phyloP scores from a whole-genome alignment of 2,888 invertebrate genomes.

The Heteromurus nitidus region DNA sequence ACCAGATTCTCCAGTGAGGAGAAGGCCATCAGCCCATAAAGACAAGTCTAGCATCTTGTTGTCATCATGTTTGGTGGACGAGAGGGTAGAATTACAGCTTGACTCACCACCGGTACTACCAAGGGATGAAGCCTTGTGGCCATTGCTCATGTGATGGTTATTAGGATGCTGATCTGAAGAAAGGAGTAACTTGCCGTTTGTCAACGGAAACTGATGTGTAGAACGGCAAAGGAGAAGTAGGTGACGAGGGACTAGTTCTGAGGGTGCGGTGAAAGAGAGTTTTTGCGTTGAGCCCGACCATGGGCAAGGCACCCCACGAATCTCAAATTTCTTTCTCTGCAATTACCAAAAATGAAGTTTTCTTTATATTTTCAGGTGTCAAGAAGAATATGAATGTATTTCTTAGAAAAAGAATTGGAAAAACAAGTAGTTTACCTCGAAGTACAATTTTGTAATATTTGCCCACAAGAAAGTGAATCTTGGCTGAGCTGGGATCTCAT shows the following conservation, averaged over 20 bases:
- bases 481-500: constrained; percentile 72
- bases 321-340: constrained; percentile 95
- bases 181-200: constrained; percentile 70
- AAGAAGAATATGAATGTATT: background rate
- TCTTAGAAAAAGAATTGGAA: background rate
- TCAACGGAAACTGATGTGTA: constrained; percentile 93
- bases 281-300: constrained; percentile 80
- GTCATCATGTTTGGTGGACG: constrained; percentile 67
- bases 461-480: constrained; percentile 94
- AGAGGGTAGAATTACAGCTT: constrained; percentile 70
- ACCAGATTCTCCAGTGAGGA: constrained; percentile 68
- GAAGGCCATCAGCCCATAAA: constrained; percentile 73
- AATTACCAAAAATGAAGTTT: constrained; percentile 27
- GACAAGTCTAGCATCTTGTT: constrained; percentile 73
- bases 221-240: constrained; percentile 90
- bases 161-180: constrained; percentile 46
- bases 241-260: constrained; percentile 95
- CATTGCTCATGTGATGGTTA: constrained; percentile 60
- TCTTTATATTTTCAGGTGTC: too few species aligned
- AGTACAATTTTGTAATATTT: constrained; percentile 94
- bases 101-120: constrained; percentile 65
- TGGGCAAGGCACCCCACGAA: constrained; percentile 87
- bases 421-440: constrained; percentile 82
- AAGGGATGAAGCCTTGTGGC: constrained; percentile 62
- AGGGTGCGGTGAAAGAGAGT: constrained; percentile 91